Evolutionary conservation across 2,888 invertebrate genomes (phyloP), one percentile per base, ranked within the genome.

Genomic region (Willowsia nigromaculata): DNA sequence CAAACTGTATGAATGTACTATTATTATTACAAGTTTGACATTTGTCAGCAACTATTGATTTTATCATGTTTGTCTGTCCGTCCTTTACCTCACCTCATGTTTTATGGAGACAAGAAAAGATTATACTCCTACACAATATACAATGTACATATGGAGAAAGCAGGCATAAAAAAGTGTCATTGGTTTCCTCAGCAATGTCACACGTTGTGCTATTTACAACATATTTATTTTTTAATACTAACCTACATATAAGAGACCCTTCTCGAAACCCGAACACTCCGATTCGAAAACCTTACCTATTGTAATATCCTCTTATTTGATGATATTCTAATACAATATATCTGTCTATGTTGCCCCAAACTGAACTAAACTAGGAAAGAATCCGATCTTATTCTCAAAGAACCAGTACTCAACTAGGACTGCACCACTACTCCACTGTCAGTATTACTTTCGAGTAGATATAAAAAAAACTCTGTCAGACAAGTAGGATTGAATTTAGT

Each of bases 401-500:
- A 30, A 33, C 1, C 62, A 13, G n/a, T 33, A 33, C n/a, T n/a
- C n/a, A n/a, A n/a, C n/a, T n/a, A n/a, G 62, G 9, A 50, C 13
- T 22, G 56, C n/a, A 56, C 22, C 5, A 59, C 7, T 15, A 27
- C 11, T 59, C 5, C 33, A 59, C 25, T 33, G 30, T 33, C 33
- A 65, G 62, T 65, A 65, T 30, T 65, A 11, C 59, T 65, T 65
- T 33, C 62, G 33, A 30, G 33, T 33, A 33, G 62, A 65, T 50
- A 6, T 30, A 33, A 65, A 56, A 33, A 65, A 65, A 65, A 33
- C 62, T 65, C 62, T 65, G 62, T 65, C 62, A 71, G 71, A 71
- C 43, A 40, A 43, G 43, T 71, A 40, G 71, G 71, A 71, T 71
- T 71, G 71, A 40, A 71, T 71, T 68, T 71, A 71, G 71, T 71